Evolutionary conservation across 2,888 invertebrate genomes (phyloP), one percentile per base, ranked within the genome.

Genomic region (Rhorus exstirpatorius): DNA sequence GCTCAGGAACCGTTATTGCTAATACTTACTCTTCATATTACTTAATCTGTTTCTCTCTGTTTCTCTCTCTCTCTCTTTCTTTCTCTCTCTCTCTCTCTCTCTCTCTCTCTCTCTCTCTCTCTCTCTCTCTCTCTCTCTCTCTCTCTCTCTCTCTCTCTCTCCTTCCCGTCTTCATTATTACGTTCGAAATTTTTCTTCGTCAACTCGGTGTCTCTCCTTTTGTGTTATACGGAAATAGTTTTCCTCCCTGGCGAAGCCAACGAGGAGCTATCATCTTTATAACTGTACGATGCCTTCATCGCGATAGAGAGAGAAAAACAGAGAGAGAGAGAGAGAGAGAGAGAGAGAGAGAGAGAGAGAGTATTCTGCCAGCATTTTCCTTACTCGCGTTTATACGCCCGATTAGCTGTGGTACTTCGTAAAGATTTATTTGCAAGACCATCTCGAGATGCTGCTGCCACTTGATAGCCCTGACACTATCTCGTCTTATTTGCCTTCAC

Each of bases 361-460:
- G 60, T 61, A 38, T 38, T 38, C 38, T 38, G 6, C 38, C 38
- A 8, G 38, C 8, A 3, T 4, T 38, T 38, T 38, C 8, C 38
- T 38, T 38, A 44, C 46, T 26, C 55, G 38, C 44, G 35, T 67
- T 31, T 26, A 49, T 71, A 14, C 38, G 65, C 55, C 49, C 67
- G 53, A 78, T 77, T 53, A 75, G 60, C 53, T 53, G 53, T 67
- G 71, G 41, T 24, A 78, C 55, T 81, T 74, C 46, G 68, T 53
- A 78, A 81, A 74, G 81, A 81, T 81, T 78, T 78, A 81, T 81
- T 70, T 71, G 71, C 67, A 41, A 81, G 53, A 44, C 53, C 53
- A 14, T 67, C 72, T 68, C 60, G 60, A 79, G 61, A 61, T 21
- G 61, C 49, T 41, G 38, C 51, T 46, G 21, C 46, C 74, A 70